These are phyloP conservation scores for Cantharis flavilabris DNA, from an alignment of 2,888 invertebrate genomes.

Conservation along the genomic window DNA sequence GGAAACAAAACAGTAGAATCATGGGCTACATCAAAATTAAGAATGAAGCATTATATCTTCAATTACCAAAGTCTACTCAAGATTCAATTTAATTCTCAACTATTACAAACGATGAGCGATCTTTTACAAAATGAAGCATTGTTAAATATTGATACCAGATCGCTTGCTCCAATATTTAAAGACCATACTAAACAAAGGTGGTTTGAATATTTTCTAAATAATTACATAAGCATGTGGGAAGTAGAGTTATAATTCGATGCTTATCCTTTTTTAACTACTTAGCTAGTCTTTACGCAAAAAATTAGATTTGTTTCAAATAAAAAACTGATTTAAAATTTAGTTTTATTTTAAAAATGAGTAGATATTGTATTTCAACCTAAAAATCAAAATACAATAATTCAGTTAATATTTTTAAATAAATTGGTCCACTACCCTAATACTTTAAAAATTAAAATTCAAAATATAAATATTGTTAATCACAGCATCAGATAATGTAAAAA, in stretches of 20 bases:
- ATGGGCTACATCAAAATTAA: conserved; percentile 74
- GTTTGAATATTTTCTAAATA: conserved; percentile 88
- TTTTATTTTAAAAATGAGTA: neutral
- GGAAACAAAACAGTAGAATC: conserved; percentile 77
- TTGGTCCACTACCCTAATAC: conserved; percentile 33
- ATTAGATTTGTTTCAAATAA: neutral
- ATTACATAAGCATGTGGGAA: conserved; percentile 89
- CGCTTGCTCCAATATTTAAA: conserved; percentile 78
- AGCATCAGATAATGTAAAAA: conserved; percentile 5
- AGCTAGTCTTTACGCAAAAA: neutral
- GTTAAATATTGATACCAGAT: conserved; percentile 79
- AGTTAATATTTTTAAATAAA: conserved; percentile 21
- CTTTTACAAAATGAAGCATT: conserved; percentile 82
- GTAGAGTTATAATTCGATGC: conserved; percentile 73
- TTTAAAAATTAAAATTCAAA: conserved; percentile 7
- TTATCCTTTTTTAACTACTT: too few relatives aligned
- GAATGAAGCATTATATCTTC: conserved; percentile 79
- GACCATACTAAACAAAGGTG: conserved; percentile 75
- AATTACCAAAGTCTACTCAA: conserved; percentile 80
- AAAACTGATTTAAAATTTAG: neutral
- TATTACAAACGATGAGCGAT: conserved; percentile 72
- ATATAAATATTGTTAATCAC: conserved; percentile 16
- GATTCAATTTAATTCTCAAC: conserved; percentile 75
- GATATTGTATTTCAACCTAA: neutral
- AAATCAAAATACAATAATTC: conserved; percentile 1